Evolutionary conservation across 2,113 vertebrate genomes (phyloP).

Genomic region (Corythoichthys intestinalis): DNA sequence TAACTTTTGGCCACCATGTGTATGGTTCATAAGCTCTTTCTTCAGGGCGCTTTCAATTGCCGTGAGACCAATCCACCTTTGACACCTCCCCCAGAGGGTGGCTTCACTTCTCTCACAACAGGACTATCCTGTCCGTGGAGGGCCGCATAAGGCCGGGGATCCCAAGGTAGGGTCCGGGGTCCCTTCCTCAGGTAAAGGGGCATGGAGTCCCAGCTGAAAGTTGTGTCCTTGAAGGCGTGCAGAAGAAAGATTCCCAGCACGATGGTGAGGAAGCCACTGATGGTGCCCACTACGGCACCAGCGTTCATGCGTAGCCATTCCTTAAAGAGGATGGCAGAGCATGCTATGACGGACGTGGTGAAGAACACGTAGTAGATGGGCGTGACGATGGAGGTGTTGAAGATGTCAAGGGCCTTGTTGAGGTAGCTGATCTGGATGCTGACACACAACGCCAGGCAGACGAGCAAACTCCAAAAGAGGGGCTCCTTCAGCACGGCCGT

Average conservation of each 20-base stretch:
- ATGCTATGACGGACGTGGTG: conserved; percentile 79
- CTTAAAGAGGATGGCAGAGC: conserved; percentile 82
- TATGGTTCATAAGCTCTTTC: background rate
- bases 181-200: conserved; percentile 69
- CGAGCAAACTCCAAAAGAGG: conserved; percentile 73
- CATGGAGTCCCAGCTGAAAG: conserved; percentile 69
- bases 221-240: conserved; percentile 75
- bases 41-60: background rate
- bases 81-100: conserved; percentile 20
- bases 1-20: too few species aligned
- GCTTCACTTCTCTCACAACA: conserved; percentile 25
- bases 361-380: conserved; percentile 83
- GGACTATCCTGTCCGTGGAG: conserved; percentile 42
- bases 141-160: conserved; percentile 51
- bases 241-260: conserved; percentile 79
- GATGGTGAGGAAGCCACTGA: conserved; percentile 81
- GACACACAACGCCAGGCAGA: conserved; percentile 77
- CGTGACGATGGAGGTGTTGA: conserved; percentile 77
- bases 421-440: conserved; percentile 82
- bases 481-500: conserved; percentile 76
- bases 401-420: conserved; percentile 83
- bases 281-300: conserved; percentile 67
- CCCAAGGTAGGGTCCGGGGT: conserved; percentile 29
- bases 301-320: conserved; percentile 78
- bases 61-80: background rate